Conservation (phyloP, 1,140 invertebrate genomes). For the Myzus persicae region DNA sequence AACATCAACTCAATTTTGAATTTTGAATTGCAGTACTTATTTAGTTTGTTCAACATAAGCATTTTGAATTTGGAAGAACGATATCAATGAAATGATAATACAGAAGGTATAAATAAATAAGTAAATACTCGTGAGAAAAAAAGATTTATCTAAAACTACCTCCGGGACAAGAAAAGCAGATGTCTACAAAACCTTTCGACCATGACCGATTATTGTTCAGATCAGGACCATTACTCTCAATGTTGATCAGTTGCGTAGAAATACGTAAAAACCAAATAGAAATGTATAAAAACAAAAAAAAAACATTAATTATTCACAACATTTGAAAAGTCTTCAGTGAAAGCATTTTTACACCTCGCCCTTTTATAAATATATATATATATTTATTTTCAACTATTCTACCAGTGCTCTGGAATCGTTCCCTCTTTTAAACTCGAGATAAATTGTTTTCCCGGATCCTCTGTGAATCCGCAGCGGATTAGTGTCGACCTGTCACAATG, state of each 20-base stretch:
- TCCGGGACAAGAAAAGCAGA: not conserved
- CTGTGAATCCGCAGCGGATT: slow-evolving; percentile 30
- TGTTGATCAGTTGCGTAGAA: not conserved
- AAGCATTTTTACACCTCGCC: not conserved
- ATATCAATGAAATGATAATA: not conserved
- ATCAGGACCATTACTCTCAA: not conserved
- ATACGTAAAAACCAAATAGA: not conserved
- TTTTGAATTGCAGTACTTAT: not conserved
- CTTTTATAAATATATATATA: not conserved
- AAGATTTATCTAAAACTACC: not conserved
- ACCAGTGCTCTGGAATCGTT: not conserved
- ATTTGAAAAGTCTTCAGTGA: slow-evolving; percentile 19
- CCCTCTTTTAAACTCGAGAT: slow-evolving; percentile 40
- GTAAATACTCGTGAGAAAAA: not conserved
- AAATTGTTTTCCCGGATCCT: slow-evolving; percentile 38
- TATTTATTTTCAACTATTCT: slow-evolving; percentile 10
- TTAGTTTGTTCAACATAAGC: not conserved
- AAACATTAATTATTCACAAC: slow-evolving; percentile 9
- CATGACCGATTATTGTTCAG: slow-evolving; percentile 2
- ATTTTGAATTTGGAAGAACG: not conserved
- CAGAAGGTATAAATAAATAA: not conserved
- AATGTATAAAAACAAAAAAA: not conserved
- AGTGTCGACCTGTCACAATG: slow-evolving; percentile 40
- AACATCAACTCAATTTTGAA: not conserved
- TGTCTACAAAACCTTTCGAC: not conserved